Base-by-base conservation (phyloP, 2,797 vertebrate species). In the Syngnathus acus region DNA sequence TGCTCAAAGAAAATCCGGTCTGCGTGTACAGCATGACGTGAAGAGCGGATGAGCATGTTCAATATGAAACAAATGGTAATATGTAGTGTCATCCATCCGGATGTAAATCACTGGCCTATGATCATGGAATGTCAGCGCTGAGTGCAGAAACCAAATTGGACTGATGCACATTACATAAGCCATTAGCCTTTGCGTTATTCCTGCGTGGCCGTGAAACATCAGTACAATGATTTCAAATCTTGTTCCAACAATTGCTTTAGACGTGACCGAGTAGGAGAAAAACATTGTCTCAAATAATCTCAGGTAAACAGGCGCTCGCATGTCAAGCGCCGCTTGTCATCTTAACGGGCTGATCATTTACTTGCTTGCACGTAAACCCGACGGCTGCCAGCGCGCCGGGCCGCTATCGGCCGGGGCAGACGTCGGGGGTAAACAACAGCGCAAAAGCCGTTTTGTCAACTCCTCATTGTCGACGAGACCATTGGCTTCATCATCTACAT, bases 401-500 rank as follows among this genome's bases (percentile, higher is more conserved):
- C 66, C 53, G 43, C 62, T 76, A 82, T 78, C 77, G 10, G 21
- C 10, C 50, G 65, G 38, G 61, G 45, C 78, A 77, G 77, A 16
- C 11, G 0, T 62, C 10, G 53, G 48, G 64, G 47, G 68, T 57
- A 79, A 72, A 83, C 80, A 84, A 81, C 40, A 38, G 67, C 45
- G 0, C 11, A 32, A 68, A 39, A 67, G 0, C 4, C 65, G 68
- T 75, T 75, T 69, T 68, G 72, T 72, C 71, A 60, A 61, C n/a
- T 61, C 10, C 19, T 80, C 72, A 65, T 66, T 68, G 78, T 80
- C 65, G 9, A 45, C 21, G 73, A 43, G 26, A 65, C 66, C 14
- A 32, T 42, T 66, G 69, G 55, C 70, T 67, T 69, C 5, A 13
- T 82, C 79, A 86, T 72, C 78, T 65, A 21, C 32, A 61, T 8